phyloP scores from a whole-genome alignment of 2,113 vertebrate genomes.

The Tricholaema leucomelas region DNA sequence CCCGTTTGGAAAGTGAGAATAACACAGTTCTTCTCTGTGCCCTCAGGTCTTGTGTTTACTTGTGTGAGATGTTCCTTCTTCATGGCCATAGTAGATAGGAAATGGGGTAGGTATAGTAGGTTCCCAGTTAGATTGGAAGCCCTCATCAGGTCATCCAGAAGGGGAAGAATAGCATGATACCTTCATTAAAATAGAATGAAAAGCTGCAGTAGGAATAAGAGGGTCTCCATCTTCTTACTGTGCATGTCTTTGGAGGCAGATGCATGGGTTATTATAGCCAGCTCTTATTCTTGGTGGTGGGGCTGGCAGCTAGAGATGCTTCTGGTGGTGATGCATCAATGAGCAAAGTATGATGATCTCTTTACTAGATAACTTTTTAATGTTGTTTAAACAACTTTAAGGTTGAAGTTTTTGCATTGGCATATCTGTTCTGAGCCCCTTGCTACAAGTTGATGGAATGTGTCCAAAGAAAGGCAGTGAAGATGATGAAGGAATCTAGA shows the following conservation, averaged over 20 bases:
- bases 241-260: not conserved
- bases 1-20: not conserved
- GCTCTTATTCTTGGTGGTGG: not conserved
- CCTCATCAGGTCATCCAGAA: not conserved
- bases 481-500: no score
- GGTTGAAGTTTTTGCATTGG: accelerated
- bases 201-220: not conserved
- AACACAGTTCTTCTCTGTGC: not conserved
- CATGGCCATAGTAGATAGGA: not conserved
- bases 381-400: not conserved
- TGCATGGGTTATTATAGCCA: not conserved
- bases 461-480: no score
- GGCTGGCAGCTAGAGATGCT: not conserved
- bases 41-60: not conserved
- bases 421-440: not conserved
- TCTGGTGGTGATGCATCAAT: not conserved
- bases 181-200: not conserved
- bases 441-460: no score
- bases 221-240: not conserved
- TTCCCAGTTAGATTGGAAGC: not conserved
- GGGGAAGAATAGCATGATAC: not conserved
- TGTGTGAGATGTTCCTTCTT: not conserved
- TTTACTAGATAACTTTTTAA: not conserved
- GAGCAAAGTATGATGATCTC: not conserved
- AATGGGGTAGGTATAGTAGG: not conserved